phyloP scores from a whole-genome alignment of 2,888 invertebrate genomes.

The Hemithea aestivaria region DNA sequence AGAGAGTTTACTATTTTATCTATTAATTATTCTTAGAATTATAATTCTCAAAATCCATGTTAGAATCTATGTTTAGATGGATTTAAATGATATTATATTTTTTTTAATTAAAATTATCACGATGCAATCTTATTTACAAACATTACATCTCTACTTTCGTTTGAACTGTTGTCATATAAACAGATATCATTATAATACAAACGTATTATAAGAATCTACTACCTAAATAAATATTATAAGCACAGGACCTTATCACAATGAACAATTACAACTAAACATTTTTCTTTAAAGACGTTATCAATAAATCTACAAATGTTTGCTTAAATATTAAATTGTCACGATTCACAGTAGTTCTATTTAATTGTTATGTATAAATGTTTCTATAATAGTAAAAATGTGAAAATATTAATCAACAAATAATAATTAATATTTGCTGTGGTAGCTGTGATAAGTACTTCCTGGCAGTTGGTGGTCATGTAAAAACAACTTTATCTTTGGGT shows the following conservation, averaged over 20 bases:
- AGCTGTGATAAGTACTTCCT: constrained; percentile 13
- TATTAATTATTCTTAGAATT: too few relatives aligned
- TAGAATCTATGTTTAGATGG: too few relatives aligned
- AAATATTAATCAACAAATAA: constrained; percentile 8
- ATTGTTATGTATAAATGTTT: too few relatives aligned
- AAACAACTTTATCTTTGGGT: constrained; percentile 13
- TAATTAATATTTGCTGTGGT: constrained; percentile 8
- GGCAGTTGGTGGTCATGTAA: constrained; percentile 9
- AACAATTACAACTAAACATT: too few relatives aligned
- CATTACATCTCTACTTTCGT: constrained; percentile 21
- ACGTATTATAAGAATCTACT: constrained; percentile 17
- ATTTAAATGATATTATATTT: too few relatives aligned
- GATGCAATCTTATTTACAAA: constrained; percentile 23
- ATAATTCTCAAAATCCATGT: too few relatives aligned
- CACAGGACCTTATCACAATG: neutral
- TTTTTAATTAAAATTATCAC: constrained; percentile 24
- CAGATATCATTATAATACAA: constrained; percentile 29
- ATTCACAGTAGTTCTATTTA: constrained; percentile 18
- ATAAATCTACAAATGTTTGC: too few relatives aligned
- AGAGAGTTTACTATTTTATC: too few relatives aligned
- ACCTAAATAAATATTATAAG: neutral
- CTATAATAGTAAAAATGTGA: constrained; percentile 3
- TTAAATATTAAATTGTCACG: too few relatives aligned
- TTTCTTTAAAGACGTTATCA: too few relatives aligned
- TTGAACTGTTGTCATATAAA: constrained; percentile 24